Evolutionary conservation across 1,140 invertebrate species (phyloP), one percentile per base, ranked within the genome.

Genomic region (Musca domestica): DNA sequence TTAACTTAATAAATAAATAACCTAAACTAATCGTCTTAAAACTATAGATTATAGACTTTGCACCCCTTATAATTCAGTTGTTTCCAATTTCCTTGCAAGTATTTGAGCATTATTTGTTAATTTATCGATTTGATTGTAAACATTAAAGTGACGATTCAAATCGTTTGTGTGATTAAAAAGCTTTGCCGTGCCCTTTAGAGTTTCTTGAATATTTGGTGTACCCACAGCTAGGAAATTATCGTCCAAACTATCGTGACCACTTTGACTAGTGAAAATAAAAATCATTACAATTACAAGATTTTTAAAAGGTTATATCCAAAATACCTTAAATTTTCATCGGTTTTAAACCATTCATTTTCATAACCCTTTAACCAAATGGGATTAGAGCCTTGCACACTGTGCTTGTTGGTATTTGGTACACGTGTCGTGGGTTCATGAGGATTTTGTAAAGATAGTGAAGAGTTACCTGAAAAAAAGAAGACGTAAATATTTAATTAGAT

Each of bases 311-410:
- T 9, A 56, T 5, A 15, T 66, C 30, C 6, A 19, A 15, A 12
- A 52, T 85, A 91, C 88, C 89, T 90, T 34, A 87, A 85, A 19
- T 92, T 92, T 73, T 92, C 91, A 69, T 92, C 91, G 68, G 89
- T 90, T 83, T 96, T 96, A 78, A 93, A 95, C 94, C 94, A 96
- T 77, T 95, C 93, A 81, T 96, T 96, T 82, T 95, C 93, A 76
- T 95, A 96, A 7, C 93, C 92, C 74, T 94, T 92, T 82, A 96
- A 88, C 95, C 95, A 97, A 73, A 97, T 96, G 0, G 95, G 95
- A 85, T 97, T 97, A 9, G 93, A 95, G 34, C 95, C 95, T 83
- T 96, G 94, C 5, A 92, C 89, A 73, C 93, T 95, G 79, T 96
- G 95, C 77, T 95, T 94, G 81, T 96, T 97, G 2, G 95, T 96